Base-by-base conservation (phyloP, 2,797 vertebrate species). In the Vultur gryphus region DNA sequence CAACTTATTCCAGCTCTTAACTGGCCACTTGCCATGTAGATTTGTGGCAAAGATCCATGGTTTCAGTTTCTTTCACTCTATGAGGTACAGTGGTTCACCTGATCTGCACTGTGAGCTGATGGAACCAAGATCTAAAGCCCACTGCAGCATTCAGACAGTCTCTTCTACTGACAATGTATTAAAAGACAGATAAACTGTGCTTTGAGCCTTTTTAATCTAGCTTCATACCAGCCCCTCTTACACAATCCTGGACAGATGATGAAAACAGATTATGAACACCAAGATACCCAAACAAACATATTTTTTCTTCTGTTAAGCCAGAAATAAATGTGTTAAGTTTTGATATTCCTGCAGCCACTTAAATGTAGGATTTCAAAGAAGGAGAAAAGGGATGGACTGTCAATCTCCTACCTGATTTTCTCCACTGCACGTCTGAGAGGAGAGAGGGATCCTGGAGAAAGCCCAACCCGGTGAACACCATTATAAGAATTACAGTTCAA, bases 71-170 rank as follows among this genome's bases (percentile, higher is more conserved):
- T 96, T 91, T 95, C 33, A 0, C 77, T 88, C 91, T 71, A 3
- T 43, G 79, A 94, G 80, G 93, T 58, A 87, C 43, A 87, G 75
- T 39, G 46, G 48, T 86, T 96, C 90, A 93, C 90, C 88, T 84
- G 59, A 95, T 97, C 81, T 92, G 94, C 80, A 49, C 55, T 48
- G 93, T 52, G 73, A 91, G 69, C 41, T 58, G 77, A 90, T 54
- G 78, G 62, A 97, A 95, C 49, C 64, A 81, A 96, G 97, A 96
- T 91, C 93, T 93, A 93, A 97, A 94, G 81, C 46, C 51, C 78
- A 54, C 66, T 57, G n/a, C 29, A 69, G 66, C 78, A 85, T 86
- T 96, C 88, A 80, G 88, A 55, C 59, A 55, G 89, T 11, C 84
- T 87, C 73, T 87, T 94, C 91, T 61, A 70, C 88, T 86, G 89